Evolutionary conservation across 2,113 vertebrate genomes (phyloP), one percentile per base, ranked within the genome.

Genomic region (Phoxinus phoxinus): DNA sequence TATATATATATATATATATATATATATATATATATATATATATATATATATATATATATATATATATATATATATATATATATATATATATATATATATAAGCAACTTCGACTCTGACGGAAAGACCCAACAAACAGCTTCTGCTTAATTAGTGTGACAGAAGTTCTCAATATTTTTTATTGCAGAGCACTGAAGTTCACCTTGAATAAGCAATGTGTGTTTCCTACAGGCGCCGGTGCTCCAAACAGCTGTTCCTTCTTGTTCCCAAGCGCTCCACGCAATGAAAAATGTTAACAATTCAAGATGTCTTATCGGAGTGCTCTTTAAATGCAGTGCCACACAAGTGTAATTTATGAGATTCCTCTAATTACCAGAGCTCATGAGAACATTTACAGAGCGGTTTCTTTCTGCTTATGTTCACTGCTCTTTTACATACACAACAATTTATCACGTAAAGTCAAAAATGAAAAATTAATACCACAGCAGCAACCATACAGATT

Each of bases 301-400:
- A 93, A 92, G 92, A 94, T 92, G 92, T 92, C 95, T 94, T 93
- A 92, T 93, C 94, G 91, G 93, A 95, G 94, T 93, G 93, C 93
- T 94, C 94, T 95, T 95, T 94, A 95, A 95, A 95, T 91, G 87
- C 91, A 80, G 89, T 89, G 87, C 90, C 90, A 93, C 93, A 93
- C 91, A 94, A 93, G 93, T 93, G 93, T 93, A 93, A 94, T 95
- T 95, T 95, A 94, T 94, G 94, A 94, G 93, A 94, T 93, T 94
- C 92, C 90, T 93, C 94, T 95, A 95, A 95, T 95, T 95, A 95
- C 91, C 89, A 92, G 90, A 93, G 93, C 93, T 94, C 94, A 94
- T 92, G 93, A 94, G 94, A 95, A 94, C 92, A 93, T 93, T 94
- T 93, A 92, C 94, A 94, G 93, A 93, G 93, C 93, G 93, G 94